These are phyloP conservation scores for Brienomyrus longianalis DNA, from an alignment of 2,113 vertebrate species.

Conservation along the genomic window DNA sequence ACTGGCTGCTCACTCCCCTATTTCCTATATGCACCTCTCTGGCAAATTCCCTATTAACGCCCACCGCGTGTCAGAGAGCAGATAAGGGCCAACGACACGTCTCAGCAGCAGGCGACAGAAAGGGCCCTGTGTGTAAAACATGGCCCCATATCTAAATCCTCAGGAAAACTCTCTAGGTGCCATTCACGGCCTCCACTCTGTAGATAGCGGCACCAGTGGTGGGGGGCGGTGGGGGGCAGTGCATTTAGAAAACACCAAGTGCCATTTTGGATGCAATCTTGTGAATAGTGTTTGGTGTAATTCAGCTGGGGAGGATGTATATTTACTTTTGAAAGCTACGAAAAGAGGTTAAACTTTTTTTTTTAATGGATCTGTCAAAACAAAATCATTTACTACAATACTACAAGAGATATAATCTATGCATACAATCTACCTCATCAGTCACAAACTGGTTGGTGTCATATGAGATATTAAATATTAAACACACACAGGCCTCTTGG, in stretches of 20 bases:
- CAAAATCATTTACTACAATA: neutral
- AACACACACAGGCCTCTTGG: neutral
- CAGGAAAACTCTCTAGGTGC: slow-evolving; percentile 53
- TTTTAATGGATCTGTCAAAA: neutral
- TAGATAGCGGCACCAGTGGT: slow-evolving; percentile 43
- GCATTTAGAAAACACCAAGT: neutral
- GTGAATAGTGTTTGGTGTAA: neutral
- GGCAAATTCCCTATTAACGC: slow-evolving; percentile 80
- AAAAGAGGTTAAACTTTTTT: neutral
- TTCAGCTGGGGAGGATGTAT: neutral
- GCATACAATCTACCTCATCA: neutral
- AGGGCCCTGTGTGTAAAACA: slow-evolving; percentile 68
- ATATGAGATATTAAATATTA: neutral
- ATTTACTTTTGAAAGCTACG: neutral
- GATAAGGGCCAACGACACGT: slow-evolving; percentile 79
- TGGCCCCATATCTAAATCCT: slow-evolving; percentile 67
- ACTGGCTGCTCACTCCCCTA: slow-evolving; percentile 59
- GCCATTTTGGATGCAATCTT: neutral
- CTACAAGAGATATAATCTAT: neutral
- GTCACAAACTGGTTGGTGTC: neutral
- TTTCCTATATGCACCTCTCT: slow-evolving; percentile 65
- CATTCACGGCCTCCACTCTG: slow-evolving; percentile 49
- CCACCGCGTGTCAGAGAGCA: slow-evolving; percentile 73
- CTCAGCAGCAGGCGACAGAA: slow-evolving; percentile 64
- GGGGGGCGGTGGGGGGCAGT: slow-evolving; percentile 6